phyloP scores from a whole-genome alignment of 1,140 invertebrate genomes.

The Tetragonula clypearis region DNA sequence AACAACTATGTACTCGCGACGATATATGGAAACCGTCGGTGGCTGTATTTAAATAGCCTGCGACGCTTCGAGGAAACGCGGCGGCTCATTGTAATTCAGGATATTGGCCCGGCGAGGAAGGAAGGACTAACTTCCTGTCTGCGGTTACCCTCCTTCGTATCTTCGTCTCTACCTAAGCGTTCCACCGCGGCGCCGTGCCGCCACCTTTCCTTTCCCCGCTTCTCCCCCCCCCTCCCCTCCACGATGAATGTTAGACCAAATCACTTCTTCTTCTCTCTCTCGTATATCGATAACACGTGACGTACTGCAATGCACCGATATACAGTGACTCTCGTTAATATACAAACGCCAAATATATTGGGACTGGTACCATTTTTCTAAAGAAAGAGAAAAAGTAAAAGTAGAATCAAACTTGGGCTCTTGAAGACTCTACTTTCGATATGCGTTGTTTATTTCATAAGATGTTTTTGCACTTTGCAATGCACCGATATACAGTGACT shows the following conservation, averaged over 20 bases:
- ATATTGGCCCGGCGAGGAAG: constrained; percentile 74
- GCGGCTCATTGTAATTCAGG: constrained; percentile 77
- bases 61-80: constrained; percentile 70
- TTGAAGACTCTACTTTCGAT: too few relatives aligned
- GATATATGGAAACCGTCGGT: constrained; percentile 50
- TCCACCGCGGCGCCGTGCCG: not conserved
- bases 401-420: too few relatives aligned
- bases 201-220: constrained; percentile 38
- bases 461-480: too few relatives aligned
- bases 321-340: too few relatives aligned
- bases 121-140: constrained; percentile 77
- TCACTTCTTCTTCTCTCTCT: too few relatives aligned
- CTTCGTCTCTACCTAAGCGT: constrained; percentile 32
- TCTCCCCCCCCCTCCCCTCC: not conserved
- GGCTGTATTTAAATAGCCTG: constrained; percentile 72
- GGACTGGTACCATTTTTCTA: too few relatives aligned
- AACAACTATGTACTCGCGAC: not conserved
- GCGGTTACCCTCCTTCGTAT: constrained; percentile 43
- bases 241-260: constrained; percentile 37
- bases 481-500: too few relatives aligned
- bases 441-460: too few relatives aligned
- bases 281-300: not conserved
- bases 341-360: too few relatives aligned
- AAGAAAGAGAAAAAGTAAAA: too few relatives aligned
- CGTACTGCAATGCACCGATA: too few relatives aligned